Evolutionary conservation across 1,140 invertebrate genomes (phyloP).

Genomic region (Acromyrmex echinatior): DNA sequence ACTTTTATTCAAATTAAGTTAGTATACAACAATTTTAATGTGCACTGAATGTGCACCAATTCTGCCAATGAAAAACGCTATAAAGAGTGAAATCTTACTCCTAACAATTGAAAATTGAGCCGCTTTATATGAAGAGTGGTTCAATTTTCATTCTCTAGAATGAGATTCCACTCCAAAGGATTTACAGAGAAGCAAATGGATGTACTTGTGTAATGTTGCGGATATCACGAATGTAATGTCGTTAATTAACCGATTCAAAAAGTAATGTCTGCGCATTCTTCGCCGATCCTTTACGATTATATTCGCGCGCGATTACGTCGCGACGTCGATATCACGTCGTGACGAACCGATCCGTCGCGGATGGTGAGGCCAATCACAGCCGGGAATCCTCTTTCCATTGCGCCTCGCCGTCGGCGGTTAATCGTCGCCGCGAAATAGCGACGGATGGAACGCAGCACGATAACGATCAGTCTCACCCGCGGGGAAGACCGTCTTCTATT

Average conservation of each 20-base stretch:
- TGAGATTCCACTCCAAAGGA: no score
- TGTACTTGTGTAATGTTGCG: not conserved
- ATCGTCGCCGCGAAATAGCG: constrained; percentile 23
- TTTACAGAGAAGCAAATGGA: not conserved
- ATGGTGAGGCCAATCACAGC: constrained; percentile 24
- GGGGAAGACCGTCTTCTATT: constrained; percentile 4
- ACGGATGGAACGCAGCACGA: not conserved
- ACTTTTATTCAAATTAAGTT: no score
- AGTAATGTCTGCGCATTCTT: not conserved
- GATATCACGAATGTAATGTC: not conserved
- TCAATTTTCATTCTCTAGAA: no score
- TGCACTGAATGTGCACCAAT: no score
- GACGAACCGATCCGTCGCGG: constrained; percentile 51
- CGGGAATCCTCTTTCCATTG: not conserved
- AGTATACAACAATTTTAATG: no score
- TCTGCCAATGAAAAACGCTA: no score
- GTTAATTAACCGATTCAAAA: constrained; percentile 19
- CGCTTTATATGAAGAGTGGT: no score
- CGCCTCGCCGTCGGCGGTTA: constrained; percentile 18
- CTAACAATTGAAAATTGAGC: no score
- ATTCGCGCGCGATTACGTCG: not conserved
- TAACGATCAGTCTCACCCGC: constrained; percentile 42
- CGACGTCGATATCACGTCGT: not conserved
- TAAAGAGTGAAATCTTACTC: no score
- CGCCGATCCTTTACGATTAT: not conserved